Evolutionary conservation across 2,113 vertebrate genomes (phyloP).

Genomic region (Calypte anna): DNA sequence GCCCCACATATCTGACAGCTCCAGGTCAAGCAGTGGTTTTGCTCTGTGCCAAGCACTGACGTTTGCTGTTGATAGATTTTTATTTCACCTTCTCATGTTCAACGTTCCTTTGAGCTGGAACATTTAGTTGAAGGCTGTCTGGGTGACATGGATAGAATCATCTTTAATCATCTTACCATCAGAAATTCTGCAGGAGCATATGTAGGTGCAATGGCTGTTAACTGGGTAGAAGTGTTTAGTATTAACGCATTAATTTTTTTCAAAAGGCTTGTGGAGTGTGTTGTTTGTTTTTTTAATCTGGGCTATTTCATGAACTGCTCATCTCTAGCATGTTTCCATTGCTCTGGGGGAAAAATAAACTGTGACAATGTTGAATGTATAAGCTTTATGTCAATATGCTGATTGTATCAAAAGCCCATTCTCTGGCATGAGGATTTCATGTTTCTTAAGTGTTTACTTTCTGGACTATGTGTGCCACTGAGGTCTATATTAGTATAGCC

Average conservation of each 20-base stretch:
- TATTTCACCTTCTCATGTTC: constrained; percentile 36
- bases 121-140: constrained; percentile 23
- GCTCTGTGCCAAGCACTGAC: neutral
- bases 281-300: constrained; percentile 11
- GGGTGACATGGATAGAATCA: neutral
- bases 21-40: constrained; percentile 12
- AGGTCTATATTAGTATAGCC: neutral
- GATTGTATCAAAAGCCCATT: neutral
- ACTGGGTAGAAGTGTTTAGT: neutral
- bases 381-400: neutral
- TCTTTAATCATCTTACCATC: constrained; percentile 34
- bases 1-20: neutral
- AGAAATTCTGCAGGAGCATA: constrained; percentile 29
- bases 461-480: neutral
- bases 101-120: constrained; percentile 48
- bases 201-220: constrained; percentile 3
- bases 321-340: neutral
- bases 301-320: neutral
- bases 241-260: neutral
- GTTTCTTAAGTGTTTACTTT: constrained; percentile 44
- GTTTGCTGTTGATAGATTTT: constrained; percentile 31
- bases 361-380: neutral
- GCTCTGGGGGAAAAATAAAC: neutral
- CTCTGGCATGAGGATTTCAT: neutral
- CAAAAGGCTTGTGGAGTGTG: neutral